phyloP scores from a whole-genome alignment of 2,888 invertebrate species.

The Salticus scenicus region DNA sequence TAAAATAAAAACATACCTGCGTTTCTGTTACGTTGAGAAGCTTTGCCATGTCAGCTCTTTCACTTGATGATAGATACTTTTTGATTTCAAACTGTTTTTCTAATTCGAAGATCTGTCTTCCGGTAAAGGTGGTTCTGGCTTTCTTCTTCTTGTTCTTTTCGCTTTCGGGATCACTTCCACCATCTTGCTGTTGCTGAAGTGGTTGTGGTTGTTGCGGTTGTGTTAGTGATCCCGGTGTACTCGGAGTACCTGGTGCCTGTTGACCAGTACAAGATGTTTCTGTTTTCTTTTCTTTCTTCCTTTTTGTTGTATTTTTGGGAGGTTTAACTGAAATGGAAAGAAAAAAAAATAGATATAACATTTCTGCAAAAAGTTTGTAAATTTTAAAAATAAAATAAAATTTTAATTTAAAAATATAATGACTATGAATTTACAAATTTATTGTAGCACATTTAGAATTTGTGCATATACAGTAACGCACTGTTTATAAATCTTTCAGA shows the following conservation, averaged over 20 bases:
- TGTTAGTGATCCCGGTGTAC: neutral
- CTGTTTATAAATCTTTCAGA: too few species aligned
- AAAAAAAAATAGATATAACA: too few species aligned
- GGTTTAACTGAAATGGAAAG: conserved; percentile 45
- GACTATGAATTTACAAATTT: too few species aligned
- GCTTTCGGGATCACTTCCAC: conserved; percentile 51
- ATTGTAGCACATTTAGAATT: too few species aligned
- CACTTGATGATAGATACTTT: conserved; percentile 95
- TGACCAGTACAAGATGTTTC: conserved; percentile 4
- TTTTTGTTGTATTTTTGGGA: conserved; percentile 38
- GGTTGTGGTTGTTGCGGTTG: conserved; percentile 16
- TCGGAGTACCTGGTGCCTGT: neutral
- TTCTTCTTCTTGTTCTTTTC: conserved; percentile 79
- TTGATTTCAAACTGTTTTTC: conserved; percentile 97
- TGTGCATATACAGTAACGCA: too few species aligned
- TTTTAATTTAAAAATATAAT: too few species aligned
- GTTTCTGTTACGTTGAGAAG: conserved; percentile 95
- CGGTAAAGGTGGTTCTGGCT: conserved; percentile 95
- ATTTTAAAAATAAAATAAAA: too few species aligned
- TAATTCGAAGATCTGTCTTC: conserved; percentile 95
- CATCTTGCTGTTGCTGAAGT: conserved; percentile 18
- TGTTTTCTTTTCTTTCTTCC: conserved; percentile 60
- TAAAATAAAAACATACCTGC: conserved; percentile 89
- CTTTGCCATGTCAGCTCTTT: conserved; percentile 95
- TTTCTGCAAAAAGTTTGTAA: too few species aligned